A percentile compares a stretch with the other conserved stretches of the same genome.
Evolutionary conservation across 2,113 vertebrate species (phyloP).

Genomic region (Perca flavescens): DNA sequence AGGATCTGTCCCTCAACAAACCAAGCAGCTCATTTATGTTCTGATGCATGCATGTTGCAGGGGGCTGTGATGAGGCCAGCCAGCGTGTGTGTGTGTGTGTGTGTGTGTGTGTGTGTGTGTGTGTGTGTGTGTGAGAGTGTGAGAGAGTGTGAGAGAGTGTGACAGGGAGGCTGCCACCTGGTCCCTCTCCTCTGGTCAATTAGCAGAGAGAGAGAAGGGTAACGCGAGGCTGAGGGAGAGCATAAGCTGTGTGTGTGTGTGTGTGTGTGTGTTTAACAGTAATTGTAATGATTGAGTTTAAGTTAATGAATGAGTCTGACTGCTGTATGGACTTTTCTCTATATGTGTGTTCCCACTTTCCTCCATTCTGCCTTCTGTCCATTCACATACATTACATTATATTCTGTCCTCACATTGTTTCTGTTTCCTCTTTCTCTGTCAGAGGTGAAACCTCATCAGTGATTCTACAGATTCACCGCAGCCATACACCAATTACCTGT

Average conservation of each 20-base stretch:
- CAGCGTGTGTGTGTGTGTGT: conserved; percentile 1
- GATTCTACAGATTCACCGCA: conserved; percentile 53
- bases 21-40: conserved; percentile 87
- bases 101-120: conserved; percentile 35
- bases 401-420: not conserved
- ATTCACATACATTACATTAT: not conserved
- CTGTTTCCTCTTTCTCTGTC: conserved; percentile 14
- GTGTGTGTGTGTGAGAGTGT: conserved; percentile 32
- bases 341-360: not conserved
- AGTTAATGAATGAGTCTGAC: conserved; percentile 3
- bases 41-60: conserved; percentile 76
- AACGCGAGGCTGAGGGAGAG: conserved; percentile 39
- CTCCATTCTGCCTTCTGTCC: not conserved
- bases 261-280: conserved; percentile 6
- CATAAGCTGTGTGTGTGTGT: conserved; percentile 34
- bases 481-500: conserved; percentile 36
- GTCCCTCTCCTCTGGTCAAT: conserved; percentile 81
- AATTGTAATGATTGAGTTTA: conserved; percentile 9
- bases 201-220: conserved; percentile 67
- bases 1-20: conserved; percentile 55
- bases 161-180: conserved; percentile 66
- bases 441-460: conserved; percentile 55
- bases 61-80: conserved; percentile 63
- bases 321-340: conserved; percentile 11
- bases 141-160: not conserved